phyloP scores from a whole-genome alignment of 2,113 vertebrate genomes.

The Orycteropus afer region DNA sequence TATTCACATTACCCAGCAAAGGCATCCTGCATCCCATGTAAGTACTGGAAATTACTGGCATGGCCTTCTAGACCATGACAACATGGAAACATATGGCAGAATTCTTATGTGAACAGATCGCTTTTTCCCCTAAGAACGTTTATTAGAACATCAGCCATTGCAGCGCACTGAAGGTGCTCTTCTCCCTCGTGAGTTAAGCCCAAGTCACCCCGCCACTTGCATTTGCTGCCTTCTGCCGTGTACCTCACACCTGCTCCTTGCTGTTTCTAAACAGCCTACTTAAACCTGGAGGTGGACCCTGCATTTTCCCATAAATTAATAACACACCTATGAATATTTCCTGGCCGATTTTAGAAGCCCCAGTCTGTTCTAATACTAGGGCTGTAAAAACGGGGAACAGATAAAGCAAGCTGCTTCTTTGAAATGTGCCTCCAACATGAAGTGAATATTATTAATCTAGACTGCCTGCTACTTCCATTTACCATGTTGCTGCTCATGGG shows the following conservation, averaged over 20 bases:
- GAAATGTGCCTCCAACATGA: constrained; percentile 84
- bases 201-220: constrained; percentile 59
- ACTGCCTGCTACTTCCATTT: constrained; percentile 93
- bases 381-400: constrained; percentile 73
- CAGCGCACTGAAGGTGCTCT: constrained; percentile 60
- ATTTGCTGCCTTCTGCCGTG: constrained; percentile 62
- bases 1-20: constrained; percentile 70
- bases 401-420: constrained; percentile 84
- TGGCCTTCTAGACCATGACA: constrained; percentile 81
- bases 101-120: constrained; percentile 75
- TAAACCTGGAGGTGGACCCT: constrained; percentile 84
- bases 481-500: constrained; percentile 89
- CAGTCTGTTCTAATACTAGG: constrained; percentile 76
- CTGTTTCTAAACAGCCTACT: constrained; percentile 84
- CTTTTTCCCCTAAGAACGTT: constrained; percentile 73
- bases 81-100: constrained; percentile 77
- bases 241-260: constrained; percentile 70
- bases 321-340: constrained; percentile 84
- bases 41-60: constrained; percentile 70
- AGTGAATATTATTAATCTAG: constrained; percentile 88
- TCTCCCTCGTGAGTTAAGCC: constrained; percentile 81
- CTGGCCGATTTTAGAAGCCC: constrained; percentile 75
- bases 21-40: constrained; percentile 61
- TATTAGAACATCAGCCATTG: constrained; percentile 77
- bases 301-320: constrained; percentile 88